Conservation (phyloP, 2,113 vertebrate species). For the Arizona elegans region DNA sequence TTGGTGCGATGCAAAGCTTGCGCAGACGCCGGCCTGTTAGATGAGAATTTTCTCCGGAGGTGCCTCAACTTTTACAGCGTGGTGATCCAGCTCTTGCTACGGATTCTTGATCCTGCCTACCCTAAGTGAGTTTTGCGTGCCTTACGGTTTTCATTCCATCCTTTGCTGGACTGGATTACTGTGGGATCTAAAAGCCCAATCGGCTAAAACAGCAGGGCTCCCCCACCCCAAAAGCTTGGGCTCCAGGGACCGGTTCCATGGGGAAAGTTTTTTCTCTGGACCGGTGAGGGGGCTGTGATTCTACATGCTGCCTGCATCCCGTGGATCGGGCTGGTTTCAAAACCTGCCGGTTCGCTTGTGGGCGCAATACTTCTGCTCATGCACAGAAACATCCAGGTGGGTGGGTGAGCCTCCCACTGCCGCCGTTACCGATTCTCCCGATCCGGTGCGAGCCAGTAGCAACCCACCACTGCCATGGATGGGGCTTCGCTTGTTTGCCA, state of each 20-base stretch:
- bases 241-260: background rate
- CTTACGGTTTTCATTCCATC: no score
- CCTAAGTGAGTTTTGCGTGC: slow-evolving; percentile 81
- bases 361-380: no score
- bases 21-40: slow-evolving; percentile 92
- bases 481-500: background rate
- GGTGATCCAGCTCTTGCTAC: slow-evolving; percentile 94
- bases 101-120: slow-evolving; percentile 90
- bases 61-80: slow-evolving; percentile 98
- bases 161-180: background rate
- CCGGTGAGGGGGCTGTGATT: background rate
- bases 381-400: no score
- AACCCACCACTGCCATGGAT: no score
- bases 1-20: slow-evolving; percentile 97
- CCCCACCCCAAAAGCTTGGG: background rate
- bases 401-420: no score
- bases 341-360: no score
- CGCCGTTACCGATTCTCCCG: no score
- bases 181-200: background rate
- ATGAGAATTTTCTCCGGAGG: slow-evolving; percentile 93
- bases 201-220: background rate
- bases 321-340: no score
- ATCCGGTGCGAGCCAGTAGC: no score
- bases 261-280: background rate
- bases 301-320: background rate